Conservation (phyloP, 1,140 invertebrate species). For the Brachystomella parvula region DNA sequence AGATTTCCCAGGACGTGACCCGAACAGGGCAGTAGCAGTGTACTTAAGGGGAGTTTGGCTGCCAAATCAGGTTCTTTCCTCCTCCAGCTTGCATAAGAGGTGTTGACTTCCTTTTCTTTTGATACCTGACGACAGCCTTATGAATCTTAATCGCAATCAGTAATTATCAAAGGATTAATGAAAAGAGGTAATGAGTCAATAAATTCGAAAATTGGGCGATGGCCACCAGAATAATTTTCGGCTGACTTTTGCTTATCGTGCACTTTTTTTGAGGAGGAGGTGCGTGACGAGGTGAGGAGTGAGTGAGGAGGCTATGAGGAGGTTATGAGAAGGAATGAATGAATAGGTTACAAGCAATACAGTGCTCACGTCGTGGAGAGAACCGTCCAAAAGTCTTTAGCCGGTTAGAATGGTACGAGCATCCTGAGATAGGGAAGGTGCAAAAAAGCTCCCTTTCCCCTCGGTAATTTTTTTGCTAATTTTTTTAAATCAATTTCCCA, state of each 20-base stretch:
- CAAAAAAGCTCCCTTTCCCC: too few relatives aligned
- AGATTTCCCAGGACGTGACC: too few relatives aligned
- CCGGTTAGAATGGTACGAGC: too few relatives aligned
- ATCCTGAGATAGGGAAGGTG: too few relatives aligned
- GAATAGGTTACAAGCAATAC: too few relatives aligned
- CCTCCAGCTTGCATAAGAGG: not conserved
- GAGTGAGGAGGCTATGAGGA: not conserved
- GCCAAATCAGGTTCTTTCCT: not conserved
- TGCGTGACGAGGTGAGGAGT: not conserved
- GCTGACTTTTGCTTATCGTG: not conserved
- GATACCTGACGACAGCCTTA: not conserved
- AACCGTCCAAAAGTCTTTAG: too few relatives aligned
- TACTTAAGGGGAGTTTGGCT: not conserved
- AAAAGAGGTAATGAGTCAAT: not conserved
- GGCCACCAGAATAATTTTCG: not conserved
- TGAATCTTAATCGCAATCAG: not conserved
- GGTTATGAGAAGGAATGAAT: not conserved
- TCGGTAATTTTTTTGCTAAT: too few relatives aligned
- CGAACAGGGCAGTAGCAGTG: not conserved
- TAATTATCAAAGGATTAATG: not conserved
- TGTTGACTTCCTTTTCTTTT: not conserved
- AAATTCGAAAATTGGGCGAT: not conserved
- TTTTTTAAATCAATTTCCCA: too few relatives aligned
- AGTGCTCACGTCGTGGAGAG: too few relatives aligned
- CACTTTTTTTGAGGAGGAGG: not conserved